A percentile compares a stretch with the other conserved stretches of the same genome.
Conservation (phyloP, 2,113 vertebrate genomes). For the Progne subis region DNA sequence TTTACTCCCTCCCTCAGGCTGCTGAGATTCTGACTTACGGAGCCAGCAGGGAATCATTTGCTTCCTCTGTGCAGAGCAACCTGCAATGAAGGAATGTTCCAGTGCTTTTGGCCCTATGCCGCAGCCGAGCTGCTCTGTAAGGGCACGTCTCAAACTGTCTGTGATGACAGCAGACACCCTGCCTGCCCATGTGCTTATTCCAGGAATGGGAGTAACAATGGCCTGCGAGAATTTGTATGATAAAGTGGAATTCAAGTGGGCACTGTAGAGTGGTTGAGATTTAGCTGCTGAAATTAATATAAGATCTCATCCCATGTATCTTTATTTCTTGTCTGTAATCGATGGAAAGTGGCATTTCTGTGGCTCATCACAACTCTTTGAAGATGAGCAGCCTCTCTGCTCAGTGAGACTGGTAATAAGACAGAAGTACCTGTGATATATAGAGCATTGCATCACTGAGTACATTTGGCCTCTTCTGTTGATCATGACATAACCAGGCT, state of each 20-base stretch:
- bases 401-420: neutral
- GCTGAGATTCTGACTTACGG: neutral
- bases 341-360: neutral
- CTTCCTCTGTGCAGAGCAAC: neutral
- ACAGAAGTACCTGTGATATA: neutral
- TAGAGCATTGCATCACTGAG: neutral
- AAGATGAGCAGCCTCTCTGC: neutral
- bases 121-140: neutral
- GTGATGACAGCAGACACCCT: neutral
- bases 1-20: neutral
- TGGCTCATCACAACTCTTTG: neutral
- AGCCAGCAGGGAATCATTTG: neutral
- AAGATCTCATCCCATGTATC: neutral
- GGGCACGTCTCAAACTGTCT: fast-evolving
- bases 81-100: fast-evolving
- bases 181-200: neutral
- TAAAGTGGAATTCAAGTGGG: neutral
- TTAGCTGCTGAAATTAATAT: neutral
- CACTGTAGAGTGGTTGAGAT: neutral
- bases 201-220: neutral
- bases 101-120: neutral
- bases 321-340: neutral
- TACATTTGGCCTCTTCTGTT: neutral
- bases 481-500: neutral
- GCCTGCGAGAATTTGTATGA: neutral